These are phyloP conservation scores for Apteryx owenii DNA, from an alignment of 2,113 vertebrate genomes.

Conservation along the genomic window DNA sequence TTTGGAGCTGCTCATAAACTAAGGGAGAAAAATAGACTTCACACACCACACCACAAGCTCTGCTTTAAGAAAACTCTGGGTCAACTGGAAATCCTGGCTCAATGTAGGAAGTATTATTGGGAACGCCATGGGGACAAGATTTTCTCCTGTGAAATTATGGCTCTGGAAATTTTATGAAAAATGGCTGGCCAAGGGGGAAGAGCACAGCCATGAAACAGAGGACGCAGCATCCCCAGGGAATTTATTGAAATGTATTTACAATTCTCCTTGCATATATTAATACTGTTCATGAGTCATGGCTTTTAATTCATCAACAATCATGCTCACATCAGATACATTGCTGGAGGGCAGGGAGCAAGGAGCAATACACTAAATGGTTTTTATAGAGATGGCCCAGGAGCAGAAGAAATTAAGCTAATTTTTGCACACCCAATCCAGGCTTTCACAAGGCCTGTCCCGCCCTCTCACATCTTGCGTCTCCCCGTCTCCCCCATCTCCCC, in stretches of 20 bases:
- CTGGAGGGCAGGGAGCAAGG: background rate
- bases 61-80: background rate
- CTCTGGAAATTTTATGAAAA: background rate
- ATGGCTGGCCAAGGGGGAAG: background rate
- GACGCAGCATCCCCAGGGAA: background rate
- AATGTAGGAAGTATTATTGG: background rate
- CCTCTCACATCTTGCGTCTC: background rate
- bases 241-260: background rate
- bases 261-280: background rate
- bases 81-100: background rate
- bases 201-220: background rate
- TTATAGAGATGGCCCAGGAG: background rate
- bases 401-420: background rate
- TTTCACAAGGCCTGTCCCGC: background rate
- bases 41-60: background rate
- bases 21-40: background rate
- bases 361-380: rapidly evolving
- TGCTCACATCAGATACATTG: background rate
- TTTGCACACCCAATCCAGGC: background rate
- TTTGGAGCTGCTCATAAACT: background rate
- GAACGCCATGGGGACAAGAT: background rate
- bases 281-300: background rate
- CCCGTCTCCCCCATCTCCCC: background rate
- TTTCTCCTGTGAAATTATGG: background rate
- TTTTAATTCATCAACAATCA: background rate